Conservation (phyloP, 2,113 vertebrate genomes). For the Phylloscopus whistleri region DNA sequence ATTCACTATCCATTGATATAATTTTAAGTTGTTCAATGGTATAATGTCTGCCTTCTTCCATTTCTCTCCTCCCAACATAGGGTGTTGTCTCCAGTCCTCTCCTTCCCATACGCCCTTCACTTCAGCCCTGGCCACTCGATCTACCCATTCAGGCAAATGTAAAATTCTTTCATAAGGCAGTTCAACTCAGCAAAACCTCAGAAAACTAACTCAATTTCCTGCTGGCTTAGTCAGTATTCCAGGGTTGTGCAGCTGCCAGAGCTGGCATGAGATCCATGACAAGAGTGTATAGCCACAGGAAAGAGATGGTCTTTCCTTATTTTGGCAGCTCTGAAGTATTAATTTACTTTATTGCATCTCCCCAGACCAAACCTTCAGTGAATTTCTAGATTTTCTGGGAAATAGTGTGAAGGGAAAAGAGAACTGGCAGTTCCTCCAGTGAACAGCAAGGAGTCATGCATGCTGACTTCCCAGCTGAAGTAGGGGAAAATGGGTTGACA, state of each 20-base stretch:
- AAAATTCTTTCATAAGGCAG: not conserved
- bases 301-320: not conserved
- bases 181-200: not conserved
- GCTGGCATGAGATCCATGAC: not conserved
- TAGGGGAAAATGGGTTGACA: rapidly evolving
- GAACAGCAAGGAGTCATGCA: not conserved
- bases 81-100: not conserved
- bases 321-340: not conserved
- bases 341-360: not conserved
- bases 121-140: not conserved
- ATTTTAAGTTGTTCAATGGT: not conserved
- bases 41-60: not conserved
- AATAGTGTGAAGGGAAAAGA: not conserved
- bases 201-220: not conserved
- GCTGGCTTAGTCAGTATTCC: not conserved
- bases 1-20: not conserved
- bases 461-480: not conserved
- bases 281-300: not conserved
- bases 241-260: not conserved
- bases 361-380: not conserved
- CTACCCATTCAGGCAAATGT: not conserved
- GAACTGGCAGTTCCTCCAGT: not conserved
- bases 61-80: not conserved
- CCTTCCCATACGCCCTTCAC: not conserved
- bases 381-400: not conserved